Conservation (phyloP, 1,140 invertebrate species). For the roundworm (Caenorhabditis elegans) region DNA sequence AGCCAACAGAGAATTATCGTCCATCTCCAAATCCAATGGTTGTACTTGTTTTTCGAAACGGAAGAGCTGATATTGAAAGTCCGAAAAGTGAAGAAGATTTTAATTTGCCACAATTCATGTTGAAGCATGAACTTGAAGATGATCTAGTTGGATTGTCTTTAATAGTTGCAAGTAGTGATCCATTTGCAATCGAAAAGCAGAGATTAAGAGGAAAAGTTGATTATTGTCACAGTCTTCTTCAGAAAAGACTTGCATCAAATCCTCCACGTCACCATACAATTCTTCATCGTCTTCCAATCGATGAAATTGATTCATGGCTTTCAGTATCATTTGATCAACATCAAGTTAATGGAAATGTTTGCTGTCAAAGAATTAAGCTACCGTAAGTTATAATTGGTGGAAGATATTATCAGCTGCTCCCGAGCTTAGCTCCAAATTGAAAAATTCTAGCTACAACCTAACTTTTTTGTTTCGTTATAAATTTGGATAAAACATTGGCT, state of each 20-base stretch:
- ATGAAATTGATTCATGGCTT: slow-evolving; percentile 51
- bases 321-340: slow-evolving; percentile 48
- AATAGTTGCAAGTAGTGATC: slow-evolving; percentile 56
- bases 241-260: slow-evolving; percentile 50
- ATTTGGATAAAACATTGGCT: no score
- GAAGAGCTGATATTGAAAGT: neutral
- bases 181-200: slow-evolving; percentile 62
- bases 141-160: slow-evolving; percentile 61
- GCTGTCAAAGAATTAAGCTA: slow-evolving; percentile 50
- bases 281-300: slow-evolving; percentile 51
- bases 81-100: slow-evolving; percentile 46
- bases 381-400: slow-evolving; percentile 37
- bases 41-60: slow-evolving; percentile 55
- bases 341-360: slow-evolving; percentile 51
- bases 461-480: no score
- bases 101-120: slow-evolving; percentile 57
- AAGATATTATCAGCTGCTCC: neutral
- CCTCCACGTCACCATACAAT: neutral
- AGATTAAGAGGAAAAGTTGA: slow-evolving; percentile 56
- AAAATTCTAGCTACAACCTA: no score
- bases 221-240: slow-evolving; percentile 63
- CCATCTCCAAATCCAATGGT: slow-evolving; percentile 57
- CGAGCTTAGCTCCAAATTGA: no score
- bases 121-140: slow-evolving; percentile 54
- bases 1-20: slow-evolving; percentile 60